Conservation (phyloP, 2,888 invertebrate genomes). For the Apamea anceps region DNA sequence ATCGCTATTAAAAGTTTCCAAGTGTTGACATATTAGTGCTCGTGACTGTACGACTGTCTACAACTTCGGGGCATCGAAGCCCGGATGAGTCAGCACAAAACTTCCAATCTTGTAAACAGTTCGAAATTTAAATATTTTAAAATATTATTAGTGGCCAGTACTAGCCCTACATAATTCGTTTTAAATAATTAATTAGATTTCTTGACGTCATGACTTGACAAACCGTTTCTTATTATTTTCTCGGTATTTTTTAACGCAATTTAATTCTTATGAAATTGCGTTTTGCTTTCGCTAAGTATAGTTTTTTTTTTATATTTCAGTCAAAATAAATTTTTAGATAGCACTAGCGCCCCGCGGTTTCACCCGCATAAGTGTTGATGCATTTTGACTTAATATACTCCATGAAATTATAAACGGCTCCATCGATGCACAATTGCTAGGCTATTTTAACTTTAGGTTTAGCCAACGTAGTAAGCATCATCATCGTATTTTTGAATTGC, state of each 20-base stretch:
- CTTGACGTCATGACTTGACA: conserved; percentile 31
- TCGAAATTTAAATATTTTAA: conserved; percentile 63
- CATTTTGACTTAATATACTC: too few relatives aligned
- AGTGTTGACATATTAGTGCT: too few relatives aligned
- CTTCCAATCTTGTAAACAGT: conserved; percentile 47
- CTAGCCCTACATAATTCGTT: conserved; percentile 24
- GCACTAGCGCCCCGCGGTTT: neutral
- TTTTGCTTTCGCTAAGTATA: neutral
- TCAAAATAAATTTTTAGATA: too few relatives aligned
- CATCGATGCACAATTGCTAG: too few relatives aligned
- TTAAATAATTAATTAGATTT: conserved; percentile 19
- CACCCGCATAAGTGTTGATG: too few relatives aligned
- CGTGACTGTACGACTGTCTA: neutral
- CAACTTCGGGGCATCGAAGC: neutral
- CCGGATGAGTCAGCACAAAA: conserved; percentile 57
- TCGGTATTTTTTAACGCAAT: neutral
- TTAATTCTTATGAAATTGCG: neutral
- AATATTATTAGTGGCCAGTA: conserved; percentile 39
- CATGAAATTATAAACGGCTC: too few relatives aligned
- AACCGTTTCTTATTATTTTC: conserved; percentile 6
- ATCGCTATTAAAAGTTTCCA: too few relatives aligned
- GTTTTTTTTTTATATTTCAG: neutral
- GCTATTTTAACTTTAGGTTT: too few relatives aligned
- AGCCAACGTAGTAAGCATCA: too few relatives aligned
- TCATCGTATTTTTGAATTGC: too few relatives aligned